Base-by-base conservation (phyloP, 2,797 vertebrate species). In the Oreortyx pictus region DNA sequence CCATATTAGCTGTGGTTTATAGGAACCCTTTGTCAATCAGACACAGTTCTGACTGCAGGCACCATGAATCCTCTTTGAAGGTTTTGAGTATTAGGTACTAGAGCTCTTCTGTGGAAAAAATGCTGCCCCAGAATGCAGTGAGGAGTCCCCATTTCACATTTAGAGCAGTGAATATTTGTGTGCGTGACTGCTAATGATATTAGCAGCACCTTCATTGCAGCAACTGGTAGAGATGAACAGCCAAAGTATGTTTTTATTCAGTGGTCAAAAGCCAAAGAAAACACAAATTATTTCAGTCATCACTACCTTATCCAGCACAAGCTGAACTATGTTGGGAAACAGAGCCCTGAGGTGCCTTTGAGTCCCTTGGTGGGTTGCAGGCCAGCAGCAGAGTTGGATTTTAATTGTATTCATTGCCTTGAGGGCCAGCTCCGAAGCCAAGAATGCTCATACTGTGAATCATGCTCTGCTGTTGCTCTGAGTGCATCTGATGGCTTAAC, bases 231-330 rank as follows among this genome's bases (percentile, higher is more conserved):
- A 1, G 33, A 52, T 31, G 76, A 29, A n/a, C 60, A 71, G 89
- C 71, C 61, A 33, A 84, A 81, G 49, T 33, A 76, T 82, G 39
- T 80, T 91, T 85, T 88, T 64, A 47, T 67, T 83, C 67, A 23
- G 18, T 16, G 68, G 71, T 50, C 54, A 74, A 92, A 82, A 6
- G 75, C 87, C 95, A 96, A 95, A 87, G 75, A 54, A 89, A 93
- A 67, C 67, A 72, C 59, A 37, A 24, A 61, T 56, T 11, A 50
- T 17, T 74, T 22, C 49, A 50, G 41, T 78, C 80, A 81, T 67
- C 39, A 15, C 56, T 79, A 72, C 80, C 68, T 54, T 76, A 60
- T 37, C 49, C 72, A 74, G 64, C 4, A 0, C 49, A 85, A 80
- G 56, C 20, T 90, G 35, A 49, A 49, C 37, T 82, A 11, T 37